Evolutionary conservation across 2,888 invertebrate species (phyloP).

Genomic region (Eilema caniola): DNA sequence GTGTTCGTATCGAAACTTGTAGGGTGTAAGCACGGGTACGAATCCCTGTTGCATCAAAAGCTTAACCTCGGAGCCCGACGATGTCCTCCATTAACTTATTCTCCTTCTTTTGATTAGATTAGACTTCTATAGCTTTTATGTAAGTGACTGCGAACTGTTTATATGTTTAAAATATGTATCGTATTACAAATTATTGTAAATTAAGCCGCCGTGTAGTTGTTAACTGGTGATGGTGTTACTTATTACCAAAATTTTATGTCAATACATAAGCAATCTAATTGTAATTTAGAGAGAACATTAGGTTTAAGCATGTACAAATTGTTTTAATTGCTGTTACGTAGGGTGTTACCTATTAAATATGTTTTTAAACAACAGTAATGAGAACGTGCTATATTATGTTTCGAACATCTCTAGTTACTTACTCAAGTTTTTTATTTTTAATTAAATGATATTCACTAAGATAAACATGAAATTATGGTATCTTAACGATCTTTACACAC

Average conservation of each 20-base stretch:
- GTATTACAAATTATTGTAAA: background rate
- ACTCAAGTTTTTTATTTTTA: slow-evolving; percentile 17
- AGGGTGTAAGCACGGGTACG: too few species aligned
- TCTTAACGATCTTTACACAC: slow-evolving; percentile 38
- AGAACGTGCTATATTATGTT: slow-evolving; percentile 10
- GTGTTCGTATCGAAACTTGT: too few species aligned
- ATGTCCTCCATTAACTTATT: too few species aligned
- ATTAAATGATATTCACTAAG: slow-evolving; percentile 18
- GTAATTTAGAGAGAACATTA: background rate
- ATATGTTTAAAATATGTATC: background rate
- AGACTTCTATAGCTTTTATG: too few species aligned
- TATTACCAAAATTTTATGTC: background rate
- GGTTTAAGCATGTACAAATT: background rate
- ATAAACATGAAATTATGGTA: slow-evolving; percentile 24
- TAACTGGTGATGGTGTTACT: background rate
- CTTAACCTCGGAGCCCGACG: too few species aligned
- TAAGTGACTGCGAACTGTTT: too few species aligned
- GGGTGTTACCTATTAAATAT: background rate
- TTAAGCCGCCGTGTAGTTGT: background rate
- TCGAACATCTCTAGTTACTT: background rate
- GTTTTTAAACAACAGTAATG: slow-evolving; percentile 7
- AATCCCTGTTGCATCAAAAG: too few species aligned
- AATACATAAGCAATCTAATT: background rate
- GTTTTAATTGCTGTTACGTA: slow-evolving; percentile 1
- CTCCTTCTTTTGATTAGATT: too few species aligned